Base-by-base conservation (phyloP, 2,797 vertebrate species). In the Syngnathus rostellatus region DNA sequence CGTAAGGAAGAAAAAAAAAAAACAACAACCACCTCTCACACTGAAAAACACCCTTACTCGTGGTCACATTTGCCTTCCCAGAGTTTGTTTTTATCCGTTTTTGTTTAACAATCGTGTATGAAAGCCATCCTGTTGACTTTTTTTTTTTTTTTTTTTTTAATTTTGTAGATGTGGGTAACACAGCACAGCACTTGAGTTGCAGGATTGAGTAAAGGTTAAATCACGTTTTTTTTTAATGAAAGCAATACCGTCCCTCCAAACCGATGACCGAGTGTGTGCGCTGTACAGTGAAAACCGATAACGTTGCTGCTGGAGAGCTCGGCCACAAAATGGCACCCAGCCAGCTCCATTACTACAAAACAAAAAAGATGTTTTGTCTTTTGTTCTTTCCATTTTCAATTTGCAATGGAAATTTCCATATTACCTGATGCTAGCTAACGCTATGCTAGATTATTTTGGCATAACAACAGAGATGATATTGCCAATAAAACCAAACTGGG, bases 101-200 rank as follows among this genome's bases (percentile, higher is more conserved):
- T 58, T 58, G 23, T 58, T 70, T 71, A 85, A 82, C 82, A 85
- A 76, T 83, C 80, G 66, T 65, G 39, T 73, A 40, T 86, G 71
- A 75, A 86, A 89, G 83, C 81, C 86, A 87, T 86, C 85, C 78
- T 85, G 73, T 83, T 81, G 81, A 83, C 16, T 68, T 74, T 67
- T 67, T 40, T 65, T 72, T 23, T 23, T 23, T 23, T 23, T 23
- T 23, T 23, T 60, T 73, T 60, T 62, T 70, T 62, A 39, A 72
- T 10, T 25, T 37, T 23, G 14, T 66, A 73, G 69, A 68, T 62
- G 68, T 68, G 72, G 31, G 72, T 66, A 66, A 76, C 83, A 77
- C 59, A 57, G 70, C 77, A 73, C 78, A 63, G 76, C 78, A 77
- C 82, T 71, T 72, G 39, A 64, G 63, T 63, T 80, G 73, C 77